Evolutionary conservation across 2,113 vertebrate species (phyloP), one percentile per base, ranked within the genome.

Genomic region (Acrocephalus arundinaceus): DNA sequence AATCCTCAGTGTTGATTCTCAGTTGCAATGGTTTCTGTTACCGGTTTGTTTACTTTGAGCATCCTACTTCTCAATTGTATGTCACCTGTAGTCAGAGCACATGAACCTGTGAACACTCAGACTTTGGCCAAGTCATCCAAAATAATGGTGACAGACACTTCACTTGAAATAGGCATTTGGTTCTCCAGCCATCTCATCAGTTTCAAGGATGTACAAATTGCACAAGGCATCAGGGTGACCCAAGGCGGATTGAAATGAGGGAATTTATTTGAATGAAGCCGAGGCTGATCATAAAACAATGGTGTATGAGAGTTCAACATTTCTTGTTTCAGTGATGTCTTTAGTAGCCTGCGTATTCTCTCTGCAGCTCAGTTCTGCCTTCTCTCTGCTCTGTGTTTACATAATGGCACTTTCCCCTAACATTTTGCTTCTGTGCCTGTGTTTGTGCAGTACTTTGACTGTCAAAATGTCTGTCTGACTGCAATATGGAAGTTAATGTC

Each of bases 381-480:
- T 1, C 39, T 49, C 88, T 63, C 24, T 68, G 3, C n/a, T 59
- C 67, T 51, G 37, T 54, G 27, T 59, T 87, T 85, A 28, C 7
- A 30, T 52, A 72, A 58, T 83, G 61, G 22, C 41, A 65, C 58
- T 79, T 94, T 45, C 23, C 54, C 7, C 61, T 87, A 33, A 70
- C 31, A 19, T 25, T 66, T 57, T 71, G 51, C 52, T 88, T 90
- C 74, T 84, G 16, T 78, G 65, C 35, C 72, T 88, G 57, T 75
- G 31, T 90, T 95, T 93, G 72, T 74, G 59, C 35, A 41, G 39
- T 63, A 80, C 21, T 48, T 57, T 67, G 61, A 19, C 89, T 89
- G 76, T 90, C 84, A 93, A 81, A 93, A 93, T 49, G 72, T 63
- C 82, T 94, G 39, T 75, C 74, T 72, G 52, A 79, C 63, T 90